Evolutionary conservation across 2,888 invertebrate genomes (phyloP).

Genomic region (Ophioninae sp.): DNA sequence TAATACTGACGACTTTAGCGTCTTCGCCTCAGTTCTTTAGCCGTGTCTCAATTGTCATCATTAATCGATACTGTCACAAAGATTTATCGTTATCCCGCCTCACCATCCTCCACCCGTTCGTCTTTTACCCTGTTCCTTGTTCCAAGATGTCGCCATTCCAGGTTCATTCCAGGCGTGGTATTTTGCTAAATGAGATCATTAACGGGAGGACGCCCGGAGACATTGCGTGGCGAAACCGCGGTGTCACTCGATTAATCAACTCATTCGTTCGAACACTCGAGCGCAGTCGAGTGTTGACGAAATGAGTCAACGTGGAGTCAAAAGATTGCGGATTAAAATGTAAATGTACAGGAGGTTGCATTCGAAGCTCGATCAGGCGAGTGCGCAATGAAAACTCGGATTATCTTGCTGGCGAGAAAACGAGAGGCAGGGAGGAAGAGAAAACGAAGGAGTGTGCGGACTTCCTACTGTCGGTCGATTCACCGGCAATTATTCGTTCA

Average conservation of each 20-base stretch:
- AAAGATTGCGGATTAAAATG: not conserved
- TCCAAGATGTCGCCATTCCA: conserved; percentile 13
- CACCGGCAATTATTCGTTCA: conserved; percentile 49
- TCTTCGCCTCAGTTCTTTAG: conserved; percentile 3
- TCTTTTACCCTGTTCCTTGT: conserved; percentile 12
- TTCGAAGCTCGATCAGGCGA: not conserved
- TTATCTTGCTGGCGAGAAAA: not conserved
- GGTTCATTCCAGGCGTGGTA: conserved; percentile 39
- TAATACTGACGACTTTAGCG: conserved; percentile 27
- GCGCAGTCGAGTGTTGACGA: not conserved
- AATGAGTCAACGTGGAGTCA: not conserved
- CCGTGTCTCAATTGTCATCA: conserved; percentile 50
- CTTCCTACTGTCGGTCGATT: conserved; percentile 41
- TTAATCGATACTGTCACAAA: conserved; percentile 50
- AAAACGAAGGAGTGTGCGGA: not conserved
- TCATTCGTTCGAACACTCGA: conserved; percentile 28
- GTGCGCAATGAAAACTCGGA: not conserved
- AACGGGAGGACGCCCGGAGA: conserved; percentile 35
- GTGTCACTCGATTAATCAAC: conserved; percentile 38
- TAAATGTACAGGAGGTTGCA: not conserved
- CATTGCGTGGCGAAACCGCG: conserved; percentile 14
- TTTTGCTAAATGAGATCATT: conserved; percentile 66
- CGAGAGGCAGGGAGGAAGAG: not conserved
- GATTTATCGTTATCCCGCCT: conserved; percentile 41
- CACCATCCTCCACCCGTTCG: conserved; percentile 22